Percentiles rank a stretch among this genome's conserved stretches.
These are phyloP conservation scores for Erythrolamprus reginae DNA, from an alignment of 2,113 vertebrate genomes.

Conservation along the genomic window DNA sequence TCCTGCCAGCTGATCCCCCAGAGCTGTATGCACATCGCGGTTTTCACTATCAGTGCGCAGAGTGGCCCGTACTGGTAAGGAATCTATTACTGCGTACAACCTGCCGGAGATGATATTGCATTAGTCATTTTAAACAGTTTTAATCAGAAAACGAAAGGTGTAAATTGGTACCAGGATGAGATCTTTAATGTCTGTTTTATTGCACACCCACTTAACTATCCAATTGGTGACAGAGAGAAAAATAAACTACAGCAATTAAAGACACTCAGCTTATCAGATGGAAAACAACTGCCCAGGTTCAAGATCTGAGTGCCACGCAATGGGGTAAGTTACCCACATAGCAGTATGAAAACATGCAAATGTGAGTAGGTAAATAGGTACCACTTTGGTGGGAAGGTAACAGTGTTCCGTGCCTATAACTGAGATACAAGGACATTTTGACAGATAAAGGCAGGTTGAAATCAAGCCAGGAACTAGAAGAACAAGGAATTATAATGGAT, in stretches of 20 bases:
- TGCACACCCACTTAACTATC: slow-evolving; percentile 60
- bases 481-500: no score
- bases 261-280: background rate
- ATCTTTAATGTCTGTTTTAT: slow-evolving; percentile 67
- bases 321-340: background rate
- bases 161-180: slow-evolving; percentile 66
- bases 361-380: background rate
- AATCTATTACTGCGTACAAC: no score
- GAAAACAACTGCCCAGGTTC: background rate
- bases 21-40: no score
- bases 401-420: no score
- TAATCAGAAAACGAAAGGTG: slow-evolving; percentile 75
- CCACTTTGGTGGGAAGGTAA: no score
- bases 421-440: no score
- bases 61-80: no score
- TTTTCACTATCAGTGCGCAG: no score
- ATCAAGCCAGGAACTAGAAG: no score
- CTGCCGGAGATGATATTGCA: slow-evolving; percentile 65
- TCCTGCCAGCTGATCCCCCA: no score
- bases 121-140: slow-evolving; percentile 69
- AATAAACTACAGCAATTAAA: slow-evolving; percentile 57
- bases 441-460: no score
- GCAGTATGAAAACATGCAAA: background rate
- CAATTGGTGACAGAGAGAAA: slow-evolving; percentile 62
- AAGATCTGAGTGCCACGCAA: no score